phyloP scores from a whole-genome alignment of 2,113 vertebrate genomes.

The Sapajus apella region DNA sequence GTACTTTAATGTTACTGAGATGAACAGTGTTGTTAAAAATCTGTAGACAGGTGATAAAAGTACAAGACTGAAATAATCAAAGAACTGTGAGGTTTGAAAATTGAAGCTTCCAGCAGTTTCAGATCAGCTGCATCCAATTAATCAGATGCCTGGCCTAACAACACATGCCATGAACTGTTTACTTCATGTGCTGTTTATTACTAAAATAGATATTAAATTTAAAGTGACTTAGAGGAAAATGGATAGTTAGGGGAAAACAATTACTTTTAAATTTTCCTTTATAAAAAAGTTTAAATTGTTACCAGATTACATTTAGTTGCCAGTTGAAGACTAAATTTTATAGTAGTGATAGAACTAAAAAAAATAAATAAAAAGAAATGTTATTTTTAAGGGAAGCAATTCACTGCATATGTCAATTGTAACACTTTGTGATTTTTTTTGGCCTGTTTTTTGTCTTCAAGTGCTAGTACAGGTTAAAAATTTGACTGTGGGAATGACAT shows the following conservation, averaged over 20 bases:
- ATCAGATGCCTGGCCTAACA: not conserved
- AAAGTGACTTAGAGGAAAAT: not conserved
- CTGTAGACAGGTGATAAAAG: constrained; percentile 38
- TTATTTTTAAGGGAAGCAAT: not conserved
- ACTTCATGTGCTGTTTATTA: not conserved
- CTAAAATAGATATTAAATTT: not conserved
- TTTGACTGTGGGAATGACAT: not conserved
- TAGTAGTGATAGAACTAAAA: not conserved
- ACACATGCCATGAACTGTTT: not conserved
- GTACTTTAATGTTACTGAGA: not conserved
- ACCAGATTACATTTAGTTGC: not conserved
- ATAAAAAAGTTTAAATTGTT: not conserved
- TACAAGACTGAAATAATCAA: constrained; percentile 17
- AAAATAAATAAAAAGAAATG: not conserved
- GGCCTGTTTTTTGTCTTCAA: not conserved
- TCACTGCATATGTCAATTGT: not conserved
- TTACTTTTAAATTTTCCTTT: not conserved
- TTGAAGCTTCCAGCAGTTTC: constrained; percentile 24
- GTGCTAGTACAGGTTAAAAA: not conserved
- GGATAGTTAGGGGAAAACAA: not conserved
- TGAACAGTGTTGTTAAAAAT: constrained; percentile 12
- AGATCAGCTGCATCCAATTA: not conserved
- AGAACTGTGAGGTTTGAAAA: constrained; percentile 32
- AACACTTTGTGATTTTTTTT: not conserved
- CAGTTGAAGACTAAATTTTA: not conserved